phyloP scores from a whole-genome alignment of 2,888 invertebrate genomes.

The Fragum whitleyi region DNA sequence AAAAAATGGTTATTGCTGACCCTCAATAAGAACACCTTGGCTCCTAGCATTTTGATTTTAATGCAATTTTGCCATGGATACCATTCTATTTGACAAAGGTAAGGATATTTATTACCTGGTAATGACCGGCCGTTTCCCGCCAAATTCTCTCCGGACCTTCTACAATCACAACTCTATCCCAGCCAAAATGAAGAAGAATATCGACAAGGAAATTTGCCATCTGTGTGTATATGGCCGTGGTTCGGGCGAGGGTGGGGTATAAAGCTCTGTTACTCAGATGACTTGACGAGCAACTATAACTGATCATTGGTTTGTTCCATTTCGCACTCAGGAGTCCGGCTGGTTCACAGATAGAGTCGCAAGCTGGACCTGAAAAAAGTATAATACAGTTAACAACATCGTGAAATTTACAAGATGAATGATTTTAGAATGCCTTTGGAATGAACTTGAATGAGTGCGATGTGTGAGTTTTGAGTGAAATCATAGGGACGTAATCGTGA shows the following conservation, averaged over 20 bases:
- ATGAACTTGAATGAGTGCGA: too few species aligned
- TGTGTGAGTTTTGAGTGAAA: too few species aligned
- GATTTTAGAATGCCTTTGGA: too few species aligned
- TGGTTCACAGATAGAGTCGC: slow-evolving; percentile 75
- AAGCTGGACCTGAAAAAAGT: slow-evolving; percentile 71
- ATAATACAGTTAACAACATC: too few species aligned
- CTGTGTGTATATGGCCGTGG: slow-evolving; percentile 63
- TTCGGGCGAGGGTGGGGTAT: slow-evolving; percentile 73
- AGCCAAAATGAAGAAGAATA: slow-evolving; percentile 63
- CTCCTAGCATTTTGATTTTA: too few species aligned
- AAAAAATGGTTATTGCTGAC: too few species aligned
- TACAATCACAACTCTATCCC: slow-evolving; percentile 67
- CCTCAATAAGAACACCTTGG: too few species aligned
- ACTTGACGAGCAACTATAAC: slow-evolving; percentile 72
- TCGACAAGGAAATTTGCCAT: slow-evolving; percentile 63
- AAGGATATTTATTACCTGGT: slow-evolving; percentile 61
- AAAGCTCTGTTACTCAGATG: slow-evolving; percentile 56
- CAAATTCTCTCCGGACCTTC: slow-evolving; percentile 68
- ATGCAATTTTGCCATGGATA: too few species aligned
- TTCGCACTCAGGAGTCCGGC: slow-evolving; percentile 72
- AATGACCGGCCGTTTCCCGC: slow-evolving; percentile 67
- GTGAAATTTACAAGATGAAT: too few species aligned
- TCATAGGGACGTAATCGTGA: too few species aligned
- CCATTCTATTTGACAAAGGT: too few species aligned
- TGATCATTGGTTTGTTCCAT: slow-evolving; percentile 74